phyloP scores from a whole-genome alignment of 2,797 vertebrate species.

The Huso huso region DNA sequence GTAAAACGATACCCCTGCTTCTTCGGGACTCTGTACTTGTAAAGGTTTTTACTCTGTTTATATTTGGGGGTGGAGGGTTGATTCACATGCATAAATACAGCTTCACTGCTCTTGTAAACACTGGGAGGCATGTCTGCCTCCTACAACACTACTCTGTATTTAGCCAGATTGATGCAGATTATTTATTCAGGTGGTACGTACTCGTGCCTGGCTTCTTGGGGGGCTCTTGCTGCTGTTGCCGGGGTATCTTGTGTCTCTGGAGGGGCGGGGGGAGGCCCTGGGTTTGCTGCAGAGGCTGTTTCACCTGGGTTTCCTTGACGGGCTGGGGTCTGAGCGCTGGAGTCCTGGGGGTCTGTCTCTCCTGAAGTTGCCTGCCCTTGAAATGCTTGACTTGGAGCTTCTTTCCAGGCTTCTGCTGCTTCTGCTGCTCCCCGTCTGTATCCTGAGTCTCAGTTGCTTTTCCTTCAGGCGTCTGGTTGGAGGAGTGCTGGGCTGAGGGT shows the following conservation, averaged over 20 bases:
- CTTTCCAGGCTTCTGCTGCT: constrained; percentile 7
- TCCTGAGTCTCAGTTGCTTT: constrained; percentile 1
- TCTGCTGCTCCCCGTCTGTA: constrained; percentile 4
- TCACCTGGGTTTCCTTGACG: background rate
- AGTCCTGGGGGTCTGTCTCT: constrained; percentile 1
- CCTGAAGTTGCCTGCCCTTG: constrained; percentile 19
- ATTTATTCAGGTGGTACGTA: constrained; percentile 29
- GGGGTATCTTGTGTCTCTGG: constrained; percentile 20
- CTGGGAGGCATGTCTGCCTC: too few species aligned
- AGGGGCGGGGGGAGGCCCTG: constrained; percentile 24
- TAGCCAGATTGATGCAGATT: too few species aligned
- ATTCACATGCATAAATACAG: too few species aligned
- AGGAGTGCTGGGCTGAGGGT: background rate
- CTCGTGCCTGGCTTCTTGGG: constrained; percentile 36
- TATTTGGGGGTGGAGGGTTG: too few species aligned
- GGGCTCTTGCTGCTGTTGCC: background rate
- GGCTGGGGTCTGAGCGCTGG: constrained; percentile 5
- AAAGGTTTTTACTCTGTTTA: too few species aligned
- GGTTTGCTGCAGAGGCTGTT: background rate
- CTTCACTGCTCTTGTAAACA: too few species aligned
- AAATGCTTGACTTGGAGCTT: constrained; percentile 14
- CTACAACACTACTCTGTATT: too few species aligned
- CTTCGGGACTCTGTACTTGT: too few species aligned
- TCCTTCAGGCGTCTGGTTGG: constrained; percentile 18
- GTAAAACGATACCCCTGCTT: too few species aligned